phyloP scores from a whole-genome alignment of 2,888 invertebrate genomes.

The Tetranychus truncatus region DNA sequence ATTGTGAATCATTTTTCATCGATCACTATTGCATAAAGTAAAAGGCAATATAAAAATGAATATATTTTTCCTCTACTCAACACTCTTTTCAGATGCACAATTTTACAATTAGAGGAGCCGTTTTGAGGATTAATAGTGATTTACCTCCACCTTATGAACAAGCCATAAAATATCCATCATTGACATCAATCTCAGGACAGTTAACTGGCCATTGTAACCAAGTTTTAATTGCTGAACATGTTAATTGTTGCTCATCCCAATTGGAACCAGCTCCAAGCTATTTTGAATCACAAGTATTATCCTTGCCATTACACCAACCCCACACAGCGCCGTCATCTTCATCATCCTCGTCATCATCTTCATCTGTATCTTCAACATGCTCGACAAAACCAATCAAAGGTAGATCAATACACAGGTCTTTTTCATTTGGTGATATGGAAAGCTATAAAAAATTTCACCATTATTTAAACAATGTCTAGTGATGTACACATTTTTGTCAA shows the following conservation, averaged over 20 bases:
- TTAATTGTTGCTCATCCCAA: neutral
- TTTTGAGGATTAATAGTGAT: conserved; percentile 9
- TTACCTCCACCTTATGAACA: conserved; percentile 12
- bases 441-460: neutral
- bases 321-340: neutral
- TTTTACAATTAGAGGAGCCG: conserved; percentile 2
- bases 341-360: neutral
- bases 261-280: neutral
- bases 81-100: neutral
- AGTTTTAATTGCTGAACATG: neutral
- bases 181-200: conserved; percentile 7
- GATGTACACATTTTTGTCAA: neutral
- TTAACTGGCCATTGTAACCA: neutral
- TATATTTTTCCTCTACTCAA: neutral
- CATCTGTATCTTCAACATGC: neutral
- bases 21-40: too few relatives aligned
- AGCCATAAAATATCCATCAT: conserved; percentile 10
- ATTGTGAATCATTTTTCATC: too few relatives aligned
- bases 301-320: neutral
- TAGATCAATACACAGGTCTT: neutral
- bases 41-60: neutral
- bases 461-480: neutral
- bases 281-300: neutral
- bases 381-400: neutral
- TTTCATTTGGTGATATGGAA: neutral